Conservation (phyloP, 2,888 invertebrate genomes). For the Plagodis pulveraria region DNA sequence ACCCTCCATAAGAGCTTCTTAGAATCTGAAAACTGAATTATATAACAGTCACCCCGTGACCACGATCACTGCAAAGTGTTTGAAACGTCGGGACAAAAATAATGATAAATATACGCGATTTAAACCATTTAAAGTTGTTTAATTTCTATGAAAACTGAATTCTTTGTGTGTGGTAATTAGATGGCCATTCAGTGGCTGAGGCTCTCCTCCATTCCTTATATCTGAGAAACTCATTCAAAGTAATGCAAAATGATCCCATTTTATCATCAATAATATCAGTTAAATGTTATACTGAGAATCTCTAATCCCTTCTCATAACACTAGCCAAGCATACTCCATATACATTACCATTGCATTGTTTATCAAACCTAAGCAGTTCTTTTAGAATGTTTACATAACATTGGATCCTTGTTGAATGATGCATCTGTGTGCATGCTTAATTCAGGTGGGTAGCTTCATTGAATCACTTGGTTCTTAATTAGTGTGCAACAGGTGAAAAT, state of each 20-base stretch:
- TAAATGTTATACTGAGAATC: constrained; percentile 8
- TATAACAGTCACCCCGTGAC: too few species aligned
- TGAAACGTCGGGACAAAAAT: too few species aligned
- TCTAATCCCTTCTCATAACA: constrained; percentile 10
- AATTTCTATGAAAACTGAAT: too few species aligned
- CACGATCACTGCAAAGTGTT: too few species aligned
- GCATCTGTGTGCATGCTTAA: constrained; percentile 2
- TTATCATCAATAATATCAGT: constrained; percentile 11
- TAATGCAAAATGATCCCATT: constrained; percentile 6
- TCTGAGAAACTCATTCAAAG: background rate
- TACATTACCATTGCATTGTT: background rate
- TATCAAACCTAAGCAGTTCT: constrained; percentile 11
- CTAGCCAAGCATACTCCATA: background rate
- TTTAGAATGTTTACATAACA: constrained; percentile 20
- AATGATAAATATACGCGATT: too few species aligned
- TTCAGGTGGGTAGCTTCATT: constrained; percentile 1
- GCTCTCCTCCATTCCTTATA: too few species aligned
- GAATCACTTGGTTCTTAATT: background rate
- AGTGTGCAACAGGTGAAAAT: too few species aligned
- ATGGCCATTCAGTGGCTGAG: too few species aligned
- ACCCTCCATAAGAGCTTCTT: too few species aligned
- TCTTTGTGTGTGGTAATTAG: too few species aligned
- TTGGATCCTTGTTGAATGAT: constrained; percentile 5
- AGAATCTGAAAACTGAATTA: too few species aligned
- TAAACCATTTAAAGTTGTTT: too few species aligned